Evolutionary conservation across 2,797 vertebrate genomes (phyloP).

Genomic region (Sciaenops ocellatus): DNA sequence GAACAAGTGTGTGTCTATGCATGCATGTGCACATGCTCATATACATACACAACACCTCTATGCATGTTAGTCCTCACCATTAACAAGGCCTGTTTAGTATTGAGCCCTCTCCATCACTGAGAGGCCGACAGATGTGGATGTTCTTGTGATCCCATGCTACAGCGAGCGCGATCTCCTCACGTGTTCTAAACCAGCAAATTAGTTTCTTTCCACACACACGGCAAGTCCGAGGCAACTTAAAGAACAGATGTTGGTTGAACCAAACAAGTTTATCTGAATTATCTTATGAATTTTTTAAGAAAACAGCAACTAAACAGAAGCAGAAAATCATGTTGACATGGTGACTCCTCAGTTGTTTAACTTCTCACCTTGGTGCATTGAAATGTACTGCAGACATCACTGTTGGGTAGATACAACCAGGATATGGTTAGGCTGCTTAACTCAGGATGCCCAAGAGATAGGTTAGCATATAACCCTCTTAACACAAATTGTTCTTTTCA

Average conservation of each 20-base stretch:
- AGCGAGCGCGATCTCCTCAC: constrained; percentile 11
- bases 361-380: neutral
- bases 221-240: neutral
- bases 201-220: neutral
- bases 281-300: neutral
- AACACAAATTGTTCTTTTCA: neutral
- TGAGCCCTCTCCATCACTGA: constrained; percentile 44
- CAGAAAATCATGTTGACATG: too few relatives aligned
- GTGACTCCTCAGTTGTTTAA: neutral
- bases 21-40: constrained; percentile 10
- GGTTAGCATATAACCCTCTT: neutral
- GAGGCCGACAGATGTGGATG: constrained; percentile 58
- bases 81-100: constrained; percentile 56
- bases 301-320: neutral
- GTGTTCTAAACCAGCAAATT: neutral
- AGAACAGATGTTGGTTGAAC: neutral
- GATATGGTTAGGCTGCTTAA: neutral
- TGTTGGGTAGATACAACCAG: neutral
- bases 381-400: constrained; percentile 1
- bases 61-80: constrained; percentile 24
- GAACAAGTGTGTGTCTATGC: constrained; percentile 4
- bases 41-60: constrained; percentile 14
- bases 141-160: constrained; percentile 23
- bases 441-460: neutral
- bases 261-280: neutral